Evolutionary conservation across 2,113 vertebrate genomes (phyloP).

Genomic region (Cygnus atratus): DNA sequence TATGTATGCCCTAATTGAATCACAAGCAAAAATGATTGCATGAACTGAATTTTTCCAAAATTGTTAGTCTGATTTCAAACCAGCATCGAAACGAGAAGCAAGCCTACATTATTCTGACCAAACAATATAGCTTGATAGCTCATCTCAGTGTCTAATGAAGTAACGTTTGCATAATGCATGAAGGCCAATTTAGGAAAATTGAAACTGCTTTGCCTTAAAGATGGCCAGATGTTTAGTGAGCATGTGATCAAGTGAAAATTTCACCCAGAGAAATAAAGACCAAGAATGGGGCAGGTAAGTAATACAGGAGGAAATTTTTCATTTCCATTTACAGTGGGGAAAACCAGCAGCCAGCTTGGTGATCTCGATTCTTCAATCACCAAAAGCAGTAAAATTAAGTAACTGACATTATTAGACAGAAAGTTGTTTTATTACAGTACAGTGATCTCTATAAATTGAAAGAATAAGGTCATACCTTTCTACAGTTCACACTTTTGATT

Average conservation of each 20-base stretch:
- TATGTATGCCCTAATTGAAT: slow-evolving; percentile 28
- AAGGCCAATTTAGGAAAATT: slow-evolving; percentile 55
- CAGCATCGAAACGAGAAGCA: neutral
- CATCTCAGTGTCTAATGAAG: slow-evolving; percentile 47
- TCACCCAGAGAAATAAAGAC: neutral
- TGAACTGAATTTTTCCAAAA: slow-evolving; percentile 43
- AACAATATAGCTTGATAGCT: slow-evolving; percentile 62
- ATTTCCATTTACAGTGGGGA: neutral
- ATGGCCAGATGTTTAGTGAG: slow-evolving; percentile 27
- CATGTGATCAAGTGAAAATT: slow-evolving; percentile 22
- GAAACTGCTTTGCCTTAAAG: slow-evolving; percentile 45
- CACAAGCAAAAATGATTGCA: slow-evolving; percentile 54
- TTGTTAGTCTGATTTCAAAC: slow-evolving; percentile 53
- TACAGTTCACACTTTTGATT: neutral
- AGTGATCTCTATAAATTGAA: neutral
- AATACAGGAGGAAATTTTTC: neutral
- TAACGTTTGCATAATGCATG: slow-evolving; percentile 40
- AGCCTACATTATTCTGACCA: slow-evolving; percentile 60
- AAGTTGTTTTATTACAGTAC: neutral
- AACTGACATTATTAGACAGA: neutral
- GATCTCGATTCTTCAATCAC: neutral
- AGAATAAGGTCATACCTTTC: neutral
- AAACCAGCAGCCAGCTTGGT: neutral
- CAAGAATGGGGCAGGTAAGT: neutral
- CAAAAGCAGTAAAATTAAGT: neutral